Percentiles rank a stretch among this genome's conserved stretches.
Evolutionary conservation across 2,113 vertebrate genomes (phyloP).

Genomic region (Xyrauchen texanus): DNA sequence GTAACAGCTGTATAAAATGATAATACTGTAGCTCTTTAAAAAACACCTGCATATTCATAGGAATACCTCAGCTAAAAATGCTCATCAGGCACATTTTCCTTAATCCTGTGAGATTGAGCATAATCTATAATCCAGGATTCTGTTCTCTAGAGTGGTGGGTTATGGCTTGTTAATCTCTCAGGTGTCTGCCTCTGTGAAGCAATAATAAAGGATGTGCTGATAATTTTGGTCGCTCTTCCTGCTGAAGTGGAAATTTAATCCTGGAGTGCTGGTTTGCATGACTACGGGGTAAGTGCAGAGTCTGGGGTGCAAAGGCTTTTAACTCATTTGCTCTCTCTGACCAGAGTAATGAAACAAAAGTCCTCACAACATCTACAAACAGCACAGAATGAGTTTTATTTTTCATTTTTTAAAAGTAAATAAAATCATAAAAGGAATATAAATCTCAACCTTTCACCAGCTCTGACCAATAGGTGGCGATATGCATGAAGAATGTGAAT

Average conservation of each 20-base stretch:
- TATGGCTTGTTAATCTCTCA: slow-evolving; percentile 21
- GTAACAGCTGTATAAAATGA: background rate
- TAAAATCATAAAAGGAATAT: no score
- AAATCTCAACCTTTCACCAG: no score
- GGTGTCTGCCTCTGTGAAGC: slow-evolving; percentile 8
- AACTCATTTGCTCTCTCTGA: slow-evolving; percentile 36
- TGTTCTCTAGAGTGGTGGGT: slow-evolving; percentile 3
- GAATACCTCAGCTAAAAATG: no score
- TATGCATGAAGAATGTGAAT: no score
- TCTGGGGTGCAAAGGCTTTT: slow-evolving; percentile 39
- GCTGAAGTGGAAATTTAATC: slow-evolving; percentile 44
- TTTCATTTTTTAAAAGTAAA: no score
- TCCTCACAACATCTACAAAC: slow-evolving; percentile 1
- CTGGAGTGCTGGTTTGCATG: slow-evolving; percentile 21
- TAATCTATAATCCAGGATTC: slow-evolving; percentile 26
- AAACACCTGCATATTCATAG: no score
- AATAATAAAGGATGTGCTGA: background rate
- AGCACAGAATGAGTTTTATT: background rate
- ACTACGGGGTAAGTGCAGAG: slow-evolving; percentile 14
- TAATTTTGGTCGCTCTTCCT: slow-evolving; percentile 10
- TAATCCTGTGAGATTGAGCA: slow-evolving; percentile 18
- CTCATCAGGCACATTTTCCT: background rate
- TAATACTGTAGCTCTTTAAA: no score
- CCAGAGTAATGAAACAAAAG: slow-evolving; percentile 26
- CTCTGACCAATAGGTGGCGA: no score